phyloP scores from a whole-genome alignment of 2,113 vertebrate genomes.

The Bubo bubo region DNA sequence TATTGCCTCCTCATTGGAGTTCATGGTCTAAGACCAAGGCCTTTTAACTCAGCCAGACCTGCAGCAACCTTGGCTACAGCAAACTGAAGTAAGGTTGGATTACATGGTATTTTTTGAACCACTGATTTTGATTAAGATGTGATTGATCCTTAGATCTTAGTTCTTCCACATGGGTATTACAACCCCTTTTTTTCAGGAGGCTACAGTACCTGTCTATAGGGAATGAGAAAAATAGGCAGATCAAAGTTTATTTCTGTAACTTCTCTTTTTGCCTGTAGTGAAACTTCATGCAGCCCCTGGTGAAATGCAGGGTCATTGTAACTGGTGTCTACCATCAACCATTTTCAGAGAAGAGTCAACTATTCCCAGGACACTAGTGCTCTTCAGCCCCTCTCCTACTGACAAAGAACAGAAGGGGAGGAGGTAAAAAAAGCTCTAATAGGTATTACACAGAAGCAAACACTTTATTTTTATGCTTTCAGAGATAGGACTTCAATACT shows the following conservation, averaged over 20 bases:
- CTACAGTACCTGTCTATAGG: background rate
- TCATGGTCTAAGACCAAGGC: background rate
- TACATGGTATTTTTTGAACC: background rate
- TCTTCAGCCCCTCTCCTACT: background rate
- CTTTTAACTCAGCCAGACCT: background rate
- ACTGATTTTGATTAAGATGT: background rate
- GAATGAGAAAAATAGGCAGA: background rate
- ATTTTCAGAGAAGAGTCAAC: background rate
- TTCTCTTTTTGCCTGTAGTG: background rate
- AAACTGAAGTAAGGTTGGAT: background rate
- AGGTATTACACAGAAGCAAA: background rate
- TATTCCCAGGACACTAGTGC: background rate
- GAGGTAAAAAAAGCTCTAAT: background rate
- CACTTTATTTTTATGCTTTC: background rate
- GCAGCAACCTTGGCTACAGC: background rate
- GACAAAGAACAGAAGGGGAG: background rate
- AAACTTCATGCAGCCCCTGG: background rate
- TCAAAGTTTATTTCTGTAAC: background rate
- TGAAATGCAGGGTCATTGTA: background rate
- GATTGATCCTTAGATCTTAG: background rate
- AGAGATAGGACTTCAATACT: background rate
- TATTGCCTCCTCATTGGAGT: background rate
- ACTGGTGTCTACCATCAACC: background rate
- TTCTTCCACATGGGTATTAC: background rate
- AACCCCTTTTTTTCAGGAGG: background rate